A percentile compares a stretch with the other conserved stretches of the same genome.
Evolutionary conservation across 2,113 vertebrate genomes (phyloP).

Genomic region (Jacana jacana): DNA sequence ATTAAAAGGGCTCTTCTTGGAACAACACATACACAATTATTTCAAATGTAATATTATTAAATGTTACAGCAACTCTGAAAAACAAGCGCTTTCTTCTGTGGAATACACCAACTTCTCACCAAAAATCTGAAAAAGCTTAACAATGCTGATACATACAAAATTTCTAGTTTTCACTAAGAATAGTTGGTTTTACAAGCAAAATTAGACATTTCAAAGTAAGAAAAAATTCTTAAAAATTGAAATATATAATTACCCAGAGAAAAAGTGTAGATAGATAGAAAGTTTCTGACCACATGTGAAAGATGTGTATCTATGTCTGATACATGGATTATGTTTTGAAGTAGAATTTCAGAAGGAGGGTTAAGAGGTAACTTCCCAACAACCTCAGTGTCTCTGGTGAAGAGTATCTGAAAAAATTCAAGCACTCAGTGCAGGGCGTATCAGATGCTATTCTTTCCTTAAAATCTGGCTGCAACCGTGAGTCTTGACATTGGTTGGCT

Average conservation of each 20-base stretch:
- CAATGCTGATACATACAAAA: not conserved
- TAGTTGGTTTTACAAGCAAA: not conserved
- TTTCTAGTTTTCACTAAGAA: not conserved
- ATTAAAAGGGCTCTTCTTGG: not conserved
- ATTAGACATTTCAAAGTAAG: not conserved
- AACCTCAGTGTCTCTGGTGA: not conserved
- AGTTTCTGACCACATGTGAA: not conserved
- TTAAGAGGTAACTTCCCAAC: not conserved
- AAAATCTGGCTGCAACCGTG: not conserved
- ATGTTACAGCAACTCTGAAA: not conserved
- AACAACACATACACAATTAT: not conserved
- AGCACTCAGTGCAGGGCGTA: fast-evolving
- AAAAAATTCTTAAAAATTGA: not conserved
- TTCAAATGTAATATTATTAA: not conserved
- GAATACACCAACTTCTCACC: not conserved
- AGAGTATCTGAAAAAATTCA: not conserved
- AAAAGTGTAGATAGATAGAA: not conserved
- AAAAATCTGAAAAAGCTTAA: not conserved
- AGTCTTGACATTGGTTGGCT: not conserved
- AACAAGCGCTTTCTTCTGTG: not conserved
- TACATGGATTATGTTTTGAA: not conserved
- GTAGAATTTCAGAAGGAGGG: not conserved
- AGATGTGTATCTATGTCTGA: not conserved
- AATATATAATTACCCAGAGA: not conserved
- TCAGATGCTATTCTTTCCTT: not conserved